Percentiles rank a stretch among this genome's conserved stretches.
Evolutionary conservation across 2,888 invertebrate genomes (phyloP).

Genomic region (Coenonympha arcania): DNA sequence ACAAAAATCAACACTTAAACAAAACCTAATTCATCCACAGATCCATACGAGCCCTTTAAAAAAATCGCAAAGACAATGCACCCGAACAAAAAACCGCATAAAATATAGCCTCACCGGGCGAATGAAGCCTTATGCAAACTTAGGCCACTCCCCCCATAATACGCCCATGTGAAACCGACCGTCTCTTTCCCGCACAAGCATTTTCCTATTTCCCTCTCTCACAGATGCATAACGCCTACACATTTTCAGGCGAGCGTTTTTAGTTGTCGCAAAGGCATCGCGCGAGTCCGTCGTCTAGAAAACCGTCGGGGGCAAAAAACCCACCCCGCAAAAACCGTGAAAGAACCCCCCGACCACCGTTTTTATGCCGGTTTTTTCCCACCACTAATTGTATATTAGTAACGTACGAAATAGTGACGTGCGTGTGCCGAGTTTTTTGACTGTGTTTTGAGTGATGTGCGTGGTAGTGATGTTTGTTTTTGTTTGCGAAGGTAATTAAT

Average conservation of each 20-base stretch:
- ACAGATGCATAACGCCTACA: slow-evolving; percentile 59
- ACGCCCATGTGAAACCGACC: slow-evolving; percentile 50
- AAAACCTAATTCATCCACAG: slow-evolving; percentile 17
- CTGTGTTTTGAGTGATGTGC: slow-evolving; percentile 41
- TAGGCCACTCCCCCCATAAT: slow-evolving; percentile 48
- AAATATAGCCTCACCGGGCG: slow-evolving; percentile 46
- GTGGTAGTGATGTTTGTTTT: slow-evolving; percentile 38
- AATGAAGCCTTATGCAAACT: slow-evolving; percentile 60
- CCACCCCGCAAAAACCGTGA: slow-evolving; percentile 26
- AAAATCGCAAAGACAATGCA: slow-evolving; percentile 64
- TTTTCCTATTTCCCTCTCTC: slow-evolving; percentile 41
- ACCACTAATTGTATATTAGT: no score
- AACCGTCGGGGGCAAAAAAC: slow-evolving; percentile 34
- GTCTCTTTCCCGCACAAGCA: slow-evolving; percentile 36
- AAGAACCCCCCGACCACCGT: not conserved
- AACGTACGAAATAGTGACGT: no score
- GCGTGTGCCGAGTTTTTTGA: slow-evolving; percentile 35
- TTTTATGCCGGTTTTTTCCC: not conserved
- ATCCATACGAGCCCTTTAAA: slow-evolving; percentile 32
- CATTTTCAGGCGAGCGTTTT: slow-evolving; percentile 61
- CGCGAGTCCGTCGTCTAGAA: slow-evolving; percentile 45
- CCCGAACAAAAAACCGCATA: slow-evolving; percentile 56
- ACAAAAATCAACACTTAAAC: slow-evolving; percentile 11
- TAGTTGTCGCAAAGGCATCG: slow-evolving; percentile 65
- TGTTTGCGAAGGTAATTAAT: slow-evolving; percentile 43